Evolutionary conservation across 2,113 vertebrate species (phyloP), one percentile per base, ranked within the genome.

Genomic region (Aegithalos caudatus): DNA sequence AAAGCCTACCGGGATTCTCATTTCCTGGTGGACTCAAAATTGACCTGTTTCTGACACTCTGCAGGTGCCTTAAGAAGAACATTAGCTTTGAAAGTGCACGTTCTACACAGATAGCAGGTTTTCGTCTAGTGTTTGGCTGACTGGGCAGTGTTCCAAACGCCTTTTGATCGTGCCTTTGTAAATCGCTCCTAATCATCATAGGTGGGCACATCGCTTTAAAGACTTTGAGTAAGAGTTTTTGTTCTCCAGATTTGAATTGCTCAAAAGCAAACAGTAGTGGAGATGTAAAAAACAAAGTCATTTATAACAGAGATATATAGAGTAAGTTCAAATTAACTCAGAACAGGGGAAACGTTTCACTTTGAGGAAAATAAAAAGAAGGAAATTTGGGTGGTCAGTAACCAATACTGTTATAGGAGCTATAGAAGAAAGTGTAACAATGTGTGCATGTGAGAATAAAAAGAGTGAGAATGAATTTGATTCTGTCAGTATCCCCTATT

Each of bases 41-140:
- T 70, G 10, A 53, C 37, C 37, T 51, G 35, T 62, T 56, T 57
- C 28, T 61, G 37, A 47, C 20, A 50, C 18, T 14, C 18, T 35
- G 2, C 0, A 2, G 7, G 10, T 45, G 6, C 40, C 10, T 38
- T 45, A 13, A 53, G 29, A 58, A n/a, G 3, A 50, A 15, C 33
- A 2, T 53, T 24, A 2, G 19, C n/a, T 70, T 65, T 78, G 33
- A 50, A 78, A 51, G 20, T 65, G 27, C 11, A 1, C 14, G 9
- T 80, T 65, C 10, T 82, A 4, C 23, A 2, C 15, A 72, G 10
- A 45, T 79, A 31, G 1, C 22, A 11, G 16, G 2, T 58, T 88
- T 72, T 67, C 22, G 10, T 86, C 22, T 56, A 0, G 28, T 64
- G 4, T 70, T 86, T 51, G 47, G 7, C 6, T 60, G 31, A 24